Conservation (phyloP, 2,888 invertebrate genomes). For the Nymphalis c-album region DNA sequence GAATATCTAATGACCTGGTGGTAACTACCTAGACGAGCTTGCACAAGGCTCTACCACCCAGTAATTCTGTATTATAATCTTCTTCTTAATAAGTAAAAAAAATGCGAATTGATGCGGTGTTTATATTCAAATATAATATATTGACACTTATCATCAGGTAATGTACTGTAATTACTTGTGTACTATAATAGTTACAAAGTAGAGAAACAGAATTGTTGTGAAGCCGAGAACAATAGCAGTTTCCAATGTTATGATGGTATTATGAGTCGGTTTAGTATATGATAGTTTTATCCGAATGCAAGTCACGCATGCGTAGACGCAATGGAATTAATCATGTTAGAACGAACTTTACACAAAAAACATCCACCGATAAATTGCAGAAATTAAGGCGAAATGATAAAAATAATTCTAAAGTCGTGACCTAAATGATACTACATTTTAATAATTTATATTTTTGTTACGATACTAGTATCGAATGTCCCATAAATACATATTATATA, state of each 20-base stretch:
- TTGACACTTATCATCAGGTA: no score
- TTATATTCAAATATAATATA: no score
- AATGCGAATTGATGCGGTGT: no score
- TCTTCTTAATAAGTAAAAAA: no score
- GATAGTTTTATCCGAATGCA: background rate
- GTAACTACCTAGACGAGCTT: no score
- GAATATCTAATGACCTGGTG: no score
- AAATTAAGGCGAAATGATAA: background rate
- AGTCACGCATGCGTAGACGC: conserved; percentile 5
- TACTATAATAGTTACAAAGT: background rate
- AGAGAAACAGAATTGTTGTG: no score
- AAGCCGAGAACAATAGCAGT: conserved; percentile 1
- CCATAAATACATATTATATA: no score
- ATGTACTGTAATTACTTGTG: background rate
- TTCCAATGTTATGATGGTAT: background rate
- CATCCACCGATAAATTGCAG: conserved; percentile 16
- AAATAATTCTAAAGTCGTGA: conserved; percentile 10
- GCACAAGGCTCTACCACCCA: no score
- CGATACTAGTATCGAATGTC: background rate
- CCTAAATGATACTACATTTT: background rate
- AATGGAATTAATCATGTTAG: background rate
- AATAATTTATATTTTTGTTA: background rate
- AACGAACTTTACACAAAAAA: conserved; percentile 5
- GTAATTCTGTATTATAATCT: no score
- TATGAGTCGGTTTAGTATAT: no score